Conservation (phyloP, 2,888 invertebrate genomes). For the Caenorhabditis auriculariae region DNA sequence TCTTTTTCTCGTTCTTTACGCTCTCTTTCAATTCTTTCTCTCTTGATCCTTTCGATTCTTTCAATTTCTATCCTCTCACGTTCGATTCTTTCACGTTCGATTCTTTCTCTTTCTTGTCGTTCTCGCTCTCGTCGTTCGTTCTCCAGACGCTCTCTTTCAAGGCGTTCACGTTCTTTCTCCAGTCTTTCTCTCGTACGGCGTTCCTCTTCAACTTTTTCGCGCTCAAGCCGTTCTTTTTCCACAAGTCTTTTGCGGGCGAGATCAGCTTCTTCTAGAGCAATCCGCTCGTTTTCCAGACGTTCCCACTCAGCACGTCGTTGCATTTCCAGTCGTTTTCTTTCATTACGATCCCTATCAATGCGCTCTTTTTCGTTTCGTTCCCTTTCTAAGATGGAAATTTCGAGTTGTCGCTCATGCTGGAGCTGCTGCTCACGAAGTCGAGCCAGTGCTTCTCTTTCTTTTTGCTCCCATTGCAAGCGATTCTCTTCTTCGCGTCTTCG, state of each 20-base stretch:
- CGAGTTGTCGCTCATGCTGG: slow-evolving; percentile 48
- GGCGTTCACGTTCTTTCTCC: slow-evolving; percentile 35
- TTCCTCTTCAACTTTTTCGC: slow-evolving; percentile 41
- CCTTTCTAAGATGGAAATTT: slow-evolving; percentile 36
- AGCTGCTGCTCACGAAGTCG: slow-evolving; percentile 48
- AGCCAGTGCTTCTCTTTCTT: slow-evolving; percentile 52
- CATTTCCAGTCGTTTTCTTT: slow-evolving; percentile 38
- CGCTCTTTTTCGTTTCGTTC: slow-evolving; percentile 50
- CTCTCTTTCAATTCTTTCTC: slow-evolving; percentile 54
- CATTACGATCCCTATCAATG: slow-evolving; percentile 35
- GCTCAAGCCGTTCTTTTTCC: slow-evolving; percentile 42
- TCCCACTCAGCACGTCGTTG: slow-evolving; percentile 55
- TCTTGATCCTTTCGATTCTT: slow-evolving; percentile 59
- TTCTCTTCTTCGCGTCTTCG: slow-evolving; percentile 53
- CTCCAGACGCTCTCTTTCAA: slow-evolving; percentile 55
- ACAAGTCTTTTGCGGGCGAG: slow-evolving; percentile 29
- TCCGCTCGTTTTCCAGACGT: slow-evolving; percentile 49
- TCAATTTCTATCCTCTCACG: slow-evolving; percentile 54
- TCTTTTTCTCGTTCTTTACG: slow-evolving; percentile 43
- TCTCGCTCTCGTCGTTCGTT: slow-evolving; percentile 44
- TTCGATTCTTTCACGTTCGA: slow-evolving; percentile 42
- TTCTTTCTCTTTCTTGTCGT: slow-evolving; percentile 43
- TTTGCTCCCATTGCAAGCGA: slow-evolving; percentile 51
- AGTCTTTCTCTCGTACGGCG: slow-evolving; percentile 26
- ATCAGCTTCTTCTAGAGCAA: slow-evolving; percentile 46